Base-by-base conservation (phyloP, 1,140 invertebrate species). In the Rhynchophorus ferrugineus region DNA sequence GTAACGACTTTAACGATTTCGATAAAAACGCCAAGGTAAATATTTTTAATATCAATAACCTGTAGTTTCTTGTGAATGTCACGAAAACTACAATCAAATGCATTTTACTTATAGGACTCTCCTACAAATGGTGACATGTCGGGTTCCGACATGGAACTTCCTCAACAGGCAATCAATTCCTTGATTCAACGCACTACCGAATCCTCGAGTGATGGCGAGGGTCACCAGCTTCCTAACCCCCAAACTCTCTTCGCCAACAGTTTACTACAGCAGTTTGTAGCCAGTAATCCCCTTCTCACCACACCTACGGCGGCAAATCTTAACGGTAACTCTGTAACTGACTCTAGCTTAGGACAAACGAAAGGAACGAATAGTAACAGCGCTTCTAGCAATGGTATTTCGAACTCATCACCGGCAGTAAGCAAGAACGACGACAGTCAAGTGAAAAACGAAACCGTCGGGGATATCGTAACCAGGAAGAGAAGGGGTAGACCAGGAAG, bases 131-230 rank as follows among this genome's bases (percentile, higher is more conserved):
- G 61, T 49, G 77, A 78, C 60, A 74, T 79, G 42, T 81, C 79
- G 2, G 77, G 78, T 52, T 83, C 81, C 62, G 82, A 84, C 68
- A 82, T 82, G 71, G 81, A 85, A 67, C 65, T 84, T 33, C 77
- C 81, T 7, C 77, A 78, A 44, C 79, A 80, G 57, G 69, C 84
- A 29, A 81, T 85, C 2, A 82, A 78, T 59, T 82, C 81, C 8
- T 78, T 81, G 11, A 84, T 86, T 56, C 78, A 81, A 60, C 69
- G 80, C 49, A 78, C 79, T 3, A 81, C 80, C 38, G 75, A 75
- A 22, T 75, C 75, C 56, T 75, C 74, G 7, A 81, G 80, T 38
- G 75, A 80, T 53, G 76, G 78, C 1, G 81, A 84, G 60, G 61
- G 64, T 34, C 62, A 66, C 21, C 57, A 64, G 44, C 58, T 65